Percentiles rank a stretch among this genome's conserved stretches.
Conservation (phyloP, 2,113 vertebrate species). For the Dermatemys mawii region DNA sequence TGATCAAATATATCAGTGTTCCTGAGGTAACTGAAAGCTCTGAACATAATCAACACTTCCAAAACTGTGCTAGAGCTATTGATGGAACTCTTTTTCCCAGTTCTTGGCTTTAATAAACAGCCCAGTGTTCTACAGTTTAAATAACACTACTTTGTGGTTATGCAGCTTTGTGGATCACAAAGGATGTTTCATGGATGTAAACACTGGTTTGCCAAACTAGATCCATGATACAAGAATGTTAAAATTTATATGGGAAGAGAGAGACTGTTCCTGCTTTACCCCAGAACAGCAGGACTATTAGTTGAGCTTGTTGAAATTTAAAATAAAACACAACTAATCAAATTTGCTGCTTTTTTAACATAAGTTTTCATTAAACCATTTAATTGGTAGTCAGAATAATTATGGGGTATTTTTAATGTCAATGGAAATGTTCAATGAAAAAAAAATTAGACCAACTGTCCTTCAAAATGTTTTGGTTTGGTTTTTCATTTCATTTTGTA, state of each 20-base stretch:
- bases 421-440: neutral
- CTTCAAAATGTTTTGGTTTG: neutral
- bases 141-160: neutral
- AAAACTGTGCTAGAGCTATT: neutral
- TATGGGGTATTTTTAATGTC: neutral
- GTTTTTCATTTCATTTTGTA: neutral
- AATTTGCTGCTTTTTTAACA: neutral
- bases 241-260: neutral
- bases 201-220: neutral
- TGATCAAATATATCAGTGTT: neutral
- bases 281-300: neutral
- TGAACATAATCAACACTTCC: neutral
- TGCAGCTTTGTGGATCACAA: neutral
- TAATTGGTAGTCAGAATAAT: neutral
- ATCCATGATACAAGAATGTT: neutral
- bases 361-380: neutral
- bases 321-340: neutral
- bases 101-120: neutral
- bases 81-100: neutral
- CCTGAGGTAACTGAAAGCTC: neutral
- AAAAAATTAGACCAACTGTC: neutral
- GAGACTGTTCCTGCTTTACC: neutral
- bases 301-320: neutral
- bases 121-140: neutral
- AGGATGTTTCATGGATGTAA: neutral